phyloP scores from a whole-genome alignment of 2,797 vertebrate species.

The Mallotus villosus region DNA sequence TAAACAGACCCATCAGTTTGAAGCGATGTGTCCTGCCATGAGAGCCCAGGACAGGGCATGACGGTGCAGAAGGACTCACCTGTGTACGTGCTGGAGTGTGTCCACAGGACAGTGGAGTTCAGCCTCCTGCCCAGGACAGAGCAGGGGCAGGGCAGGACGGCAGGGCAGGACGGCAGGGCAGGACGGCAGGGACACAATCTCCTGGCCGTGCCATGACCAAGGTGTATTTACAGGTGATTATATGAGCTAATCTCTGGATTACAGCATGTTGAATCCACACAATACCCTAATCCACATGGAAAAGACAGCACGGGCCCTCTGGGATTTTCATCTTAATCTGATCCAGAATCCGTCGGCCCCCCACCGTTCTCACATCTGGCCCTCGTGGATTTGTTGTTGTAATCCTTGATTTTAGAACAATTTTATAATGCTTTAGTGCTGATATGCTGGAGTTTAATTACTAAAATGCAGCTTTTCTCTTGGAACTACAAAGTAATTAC shows the following conservation, averaged over 20 bases:
- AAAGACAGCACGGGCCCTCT: constrained; percentile 60
- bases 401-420: constrained; percentile 77
- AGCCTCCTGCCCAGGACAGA: no score
- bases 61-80: no score
- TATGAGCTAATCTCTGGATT: constrained; percentile 82
- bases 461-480: constrained; percentile 77
- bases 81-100: no score
- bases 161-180: not conserved
- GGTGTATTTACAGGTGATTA: constrained; percentile 84
- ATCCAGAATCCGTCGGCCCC: constrained; percentile 54
- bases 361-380: constrained; percentile 75
- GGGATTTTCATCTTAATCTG: constrained; percentile 76
- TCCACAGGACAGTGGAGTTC: no score
- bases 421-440: constrained; percentile 74
- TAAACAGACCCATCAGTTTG: no score
- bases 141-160: no score
- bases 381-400: constrained; percentile 71
- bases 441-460: constrained; percentile 77
- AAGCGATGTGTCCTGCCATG: no score
- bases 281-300: constrained; percentile 63
- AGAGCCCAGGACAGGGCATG: no score
- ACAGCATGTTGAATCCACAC: constrained; percentile 81
- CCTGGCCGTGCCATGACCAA: constrained; percentile 49
- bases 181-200: not conserved
- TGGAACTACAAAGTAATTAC: constrained; percentile 73